Evolutionary conservation across 2,113 vertebrate genomes (phyloP).

Genomic region (Chloropsis hardwickii): DNA sequence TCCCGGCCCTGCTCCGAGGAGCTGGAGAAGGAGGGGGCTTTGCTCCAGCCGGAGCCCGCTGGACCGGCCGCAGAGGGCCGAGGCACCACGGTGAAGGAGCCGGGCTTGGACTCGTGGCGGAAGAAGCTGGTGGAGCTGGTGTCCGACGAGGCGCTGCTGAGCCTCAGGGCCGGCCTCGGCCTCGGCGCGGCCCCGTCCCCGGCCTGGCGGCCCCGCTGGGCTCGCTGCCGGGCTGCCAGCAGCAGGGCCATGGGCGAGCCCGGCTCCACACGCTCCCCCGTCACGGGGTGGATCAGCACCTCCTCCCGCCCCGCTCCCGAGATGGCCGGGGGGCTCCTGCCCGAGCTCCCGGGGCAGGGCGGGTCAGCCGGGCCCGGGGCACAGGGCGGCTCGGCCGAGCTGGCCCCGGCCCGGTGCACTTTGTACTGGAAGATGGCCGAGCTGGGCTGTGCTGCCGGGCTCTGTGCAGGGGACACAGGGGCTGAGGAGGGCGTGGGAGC

Average conservation of each 20-base stretch:
- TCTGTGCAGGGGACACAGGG: neutral
- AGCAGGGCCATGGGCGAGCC: conserved; percentile 89
- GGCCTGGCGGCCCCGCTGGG: conserved; percentile 69
- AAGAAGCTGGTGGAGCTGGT: conserved; percentile 61
- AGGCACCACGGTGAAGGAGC: conserved; percentile 77
- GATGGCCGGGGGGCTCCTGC: accelerated
- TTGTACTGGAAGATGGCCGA: conserved; percentile 44
- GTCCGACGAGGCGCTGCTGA: neutral
- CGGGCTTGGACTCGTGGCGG: conserved; percentile 66
- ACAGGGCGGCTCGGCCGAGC: accelerated
- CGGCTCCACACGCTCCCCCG: conserved; percentile 65
- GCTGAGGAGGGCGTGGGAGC: neutral
- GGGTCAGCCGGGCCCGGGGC: accelerated
- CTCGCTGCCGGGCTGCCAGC: conserved; percentile 86
- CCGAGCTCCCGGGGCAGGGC: accelerated
- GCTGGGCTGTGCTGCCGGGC: neutral
- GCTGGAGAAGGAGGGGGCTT: conserved; percentile 20
- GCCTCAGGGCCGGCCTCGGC: neutral
- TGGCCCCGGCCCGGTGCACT: conserved; percentile 32
- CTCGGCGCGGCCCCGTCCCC: neutral
- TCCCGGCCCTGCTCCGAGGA: conserved; percentile 39
- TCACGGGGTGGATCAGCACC: conserved; percentile 67
- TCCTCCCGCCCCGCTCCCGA: neutral
- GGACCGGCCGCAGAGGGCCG: neutral
- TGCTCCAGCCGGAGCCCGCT: neutral